Conservation (phyloP, 2,797 vertebrate genomes). For the Dromococcyx pavoninus region DNA sequence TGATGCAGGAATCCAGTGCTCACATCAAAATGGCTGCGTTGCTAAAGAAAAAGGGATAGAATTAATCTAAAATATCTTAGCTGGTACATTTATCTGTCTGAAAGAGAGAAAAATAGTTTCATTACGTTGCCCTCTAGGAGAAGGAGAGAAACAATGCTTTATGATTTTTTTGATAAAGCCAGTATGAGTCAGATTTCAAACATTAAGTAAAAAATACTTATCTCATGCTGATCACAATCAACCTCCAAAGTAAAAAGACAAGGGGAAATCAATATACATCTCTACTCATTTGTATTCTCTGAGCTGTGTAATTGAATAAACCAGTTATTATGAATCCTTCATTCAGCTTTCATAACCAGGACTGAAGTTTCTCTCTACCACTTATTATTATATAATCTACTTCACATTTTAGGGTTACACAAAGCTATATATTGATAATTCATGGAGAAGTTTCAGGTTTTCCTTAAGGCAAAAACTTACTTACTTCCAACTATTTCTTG, state of each 20-base stretch:
- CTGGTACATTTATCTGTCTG: not conserved
- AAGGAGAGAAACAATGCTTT: constrained; percentile 18
- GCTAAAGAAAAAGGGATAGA: not conserved
- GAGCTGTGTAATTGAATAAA: not conserved
- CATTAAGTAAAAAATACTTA: not conserved
- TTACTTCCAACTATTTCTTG: not conserved
- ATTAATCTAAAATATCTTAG: not conserved
- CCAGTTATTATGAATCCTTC: not conserved
- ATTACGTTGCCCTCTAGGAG: not conserved
- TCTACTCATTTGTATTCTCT: not conserved
- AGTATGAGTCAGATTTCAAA: constrained; percentile 28
- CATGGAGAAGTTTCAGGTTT: not conserved
- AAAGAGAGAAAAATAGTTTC: constrained; percentile 7
- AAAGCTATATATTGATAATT: not conserved
- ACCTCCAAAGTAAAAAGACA: not conserved
- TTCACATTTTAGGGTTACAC: not conserved
- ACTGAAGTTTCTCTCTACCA: not conserved
- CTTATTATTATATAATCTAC: not conserved
- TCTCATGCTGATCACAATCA: not conserved
- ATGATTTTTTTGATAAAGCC: constrained; percentile 41
- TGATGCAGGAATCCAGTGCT: not conserved
- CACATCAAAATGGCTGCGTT: not conserved
- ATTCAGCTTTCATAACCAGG: not conserved
- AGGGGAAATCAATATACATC: constrained; percentile 2
- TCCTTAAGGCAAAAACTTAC: not conserved